Conservation (phyloP, 2,888 invertebrate genomes). For the Chrysopilus asiliformis region DNA sequence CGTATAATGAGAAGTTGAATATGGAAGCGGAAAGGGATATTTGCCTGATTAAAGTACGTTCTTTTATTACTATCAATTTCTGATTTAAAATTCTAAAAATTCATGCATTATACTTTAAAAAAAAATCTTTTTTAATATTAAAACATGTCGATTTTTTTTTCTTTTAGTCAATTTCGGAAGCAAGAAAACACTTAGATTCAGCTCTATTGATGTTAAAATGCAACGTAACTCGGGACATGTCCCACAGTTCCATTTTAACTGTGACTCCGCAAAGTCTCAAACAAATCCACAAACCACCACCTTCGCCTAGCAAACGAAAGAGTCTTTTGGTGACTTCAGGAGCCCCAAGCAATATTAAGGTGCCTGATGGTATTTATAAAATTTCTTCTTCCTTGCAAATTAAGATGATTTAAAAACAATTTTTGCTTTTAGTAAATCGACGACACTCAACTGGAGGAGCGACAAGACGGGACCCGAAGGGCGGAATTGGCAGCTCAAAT, state of each 20-base stretch:
- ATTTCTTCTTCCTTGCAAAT: too few relatives aligned
- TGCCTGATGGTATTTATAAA: too few relatives aligned
- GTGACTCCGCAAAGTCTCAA: slow-evolving; percentile 9
- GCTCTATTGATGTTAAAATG: slow-evolving; percentile 12
- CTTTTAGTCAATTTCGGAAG: slow-evolving; percentile 9
- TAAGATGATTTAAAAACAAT: too few relatives aligned
- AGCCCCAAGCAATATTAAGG: too few relatives aligned
- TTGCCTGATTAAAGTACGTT: slow-evolving; percentile 10
- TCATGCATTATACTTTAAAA: background rate
- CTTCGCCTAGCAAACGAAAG: background rate
- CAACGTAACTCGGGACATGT: slow-evolving; percentile 9
- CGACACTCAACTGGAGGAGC: background rate
- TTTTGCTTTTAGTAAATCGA: too few relatives aligned
- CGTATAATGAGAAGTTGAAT: slow-evolving; percentile 5
- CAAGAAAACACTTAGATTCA: slow-evolving; percentile 12
- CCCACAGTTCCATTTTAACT: slow-evolving; percentile 8
- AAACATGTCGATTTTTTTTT: background rate
- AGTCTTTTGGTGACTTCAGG: background rate
- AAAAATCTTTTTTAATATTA: background rate
- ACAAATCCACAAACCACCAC: background rate
- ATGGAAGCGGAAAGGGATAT: slow-evolving; percentile 10
- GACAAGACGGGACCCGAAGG: background rate
- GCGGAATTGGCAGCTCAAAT: background rate
- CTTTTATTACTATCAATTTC: background rate
- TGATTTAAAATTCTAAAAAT: background rate